A percentile compares a stretch with the other conserved stretches of the same genome.
phyloP scores from a whole-genome alignment of 2,113 vertebrate species.

The Turnix velox region DNA sequence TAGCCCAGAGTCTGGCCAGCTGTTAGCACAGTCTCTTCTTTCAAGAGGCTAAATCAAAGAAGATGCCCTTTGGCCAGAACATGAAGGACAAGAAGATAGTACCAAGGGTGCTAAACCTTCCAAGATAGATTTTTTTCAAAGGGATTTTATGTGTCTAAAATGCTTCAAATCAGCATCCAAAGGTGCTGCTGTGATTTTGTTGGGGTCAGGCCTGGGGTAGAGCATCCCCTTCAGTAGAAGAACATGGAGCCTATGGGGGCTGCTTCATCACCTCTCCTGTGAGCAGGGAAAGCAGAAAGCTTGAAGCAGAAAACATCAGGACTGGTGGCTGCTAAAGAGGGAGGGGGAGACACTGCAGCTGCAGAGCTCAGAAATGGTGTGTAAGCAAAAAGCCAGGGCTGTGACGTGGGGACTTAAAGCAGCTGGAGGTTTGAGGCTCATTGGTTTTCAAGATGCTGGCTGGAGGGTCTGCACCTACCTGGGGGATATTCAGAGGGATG shows the following conservation, averaged over 20 bases:
- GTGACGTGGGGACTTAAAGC: neutral
- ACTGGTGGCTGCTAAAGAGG: neutral
- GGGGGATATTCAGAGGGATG: neutral
- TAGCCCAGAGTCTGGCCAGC: neutral
- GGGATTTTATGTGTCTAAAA: neutral
- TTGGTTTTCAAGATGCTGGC: neutral
- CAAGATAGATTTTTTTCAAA: neutral
- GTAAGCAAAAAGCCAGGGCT: conserved; percentile 22
- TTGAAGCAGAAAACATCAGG: neutral
- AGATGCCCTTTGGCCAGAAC: neutral
- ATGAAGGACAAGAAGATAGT: neutral
- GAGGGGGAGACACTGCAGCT: conserved; percentile 43
- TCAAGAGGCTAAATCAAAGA: neutral
- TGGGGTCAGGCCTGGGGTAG: neutral
- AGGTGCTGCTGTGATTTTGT: neutral
- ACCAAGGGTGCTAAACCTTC: neutral
- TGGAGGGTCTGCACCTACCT: neutral
- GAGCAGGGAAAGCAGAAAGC: conserved; percentile 5
- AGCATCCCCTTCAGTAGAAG: neutral
- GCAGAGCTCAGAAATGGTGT: neutral
- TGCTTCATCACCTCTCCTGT: neutral
- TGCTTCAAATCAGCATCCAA: neutral
- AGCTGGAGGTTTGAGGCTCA: neutral
- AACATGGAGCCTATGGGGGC: neutral
- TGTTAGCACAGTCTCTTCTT: neutral